A percentile compares a stretch with the other conserved stretches of the same genome.
phyloP scores from a whole-genome alignment of 2,113 vertebrate species.

The Rhabdomys dilectus region DNA sequence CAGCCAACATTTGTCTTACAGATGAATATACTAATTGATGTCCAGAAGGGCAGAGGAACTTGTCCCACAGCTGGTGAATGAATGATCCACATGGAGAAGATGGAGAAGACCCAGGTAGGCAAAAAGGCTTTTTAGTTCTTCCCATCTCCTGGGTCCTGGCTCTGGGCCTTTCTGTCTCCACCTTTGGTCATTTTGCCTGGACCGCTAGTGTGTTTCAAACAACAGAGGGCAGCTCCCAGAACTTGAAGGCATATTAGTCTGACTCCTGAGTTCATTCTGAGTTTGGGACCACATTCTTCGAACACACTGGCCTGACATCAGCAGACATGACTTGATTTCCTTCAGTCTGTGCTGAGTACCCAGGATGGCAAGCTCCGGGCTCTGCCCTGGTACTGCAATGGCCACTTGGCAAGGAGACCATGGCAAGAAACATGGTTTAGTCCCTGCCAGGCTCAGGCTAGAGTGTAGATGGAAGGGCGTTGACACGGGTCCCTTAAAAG shows the following conservation, averaged over 20 bases:
- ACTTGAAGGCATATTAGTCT: background rate
- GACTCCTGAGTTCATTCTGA: background rate
- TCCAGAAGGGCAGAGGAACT: background rate
- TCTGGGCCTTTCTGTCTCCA: background rate
- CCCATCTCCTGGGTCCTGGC: background rate
- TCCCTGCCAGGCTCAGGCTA: no score
- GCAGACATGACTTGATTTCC: background rate
- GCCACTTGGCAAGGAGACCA: fast-evolving
- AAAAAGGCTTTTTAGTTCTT: background rate
- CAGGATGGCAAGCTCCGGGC: background rate
- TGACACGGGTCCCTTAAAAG: background rate
- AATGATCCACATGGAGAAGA: background rate
- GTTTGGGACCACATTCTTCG: background rate
- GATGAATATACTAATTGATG: background rate
- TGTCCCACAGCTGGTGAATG: background rate
- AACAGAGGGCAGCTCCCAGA: background rate
- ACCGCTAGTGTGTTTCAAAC: background rate
- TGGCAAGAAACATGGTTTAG: fast-evolving
- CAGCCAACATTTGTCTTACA: background rate
- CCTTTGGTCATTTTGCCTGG: background rate
- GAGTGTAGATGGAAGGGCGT: fast-evolving
- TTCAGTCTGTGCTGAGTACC: fast-evolving
- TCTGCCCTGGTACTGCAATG: background rate
- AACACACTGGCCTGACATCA: background rate
- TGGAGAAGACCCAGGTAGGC: no score